These are phyloP conservation scores for Crenuchus spilurus DNA, from an alignment of 2,797 vertebrate species.

Conservation along the genomic window DNA sequence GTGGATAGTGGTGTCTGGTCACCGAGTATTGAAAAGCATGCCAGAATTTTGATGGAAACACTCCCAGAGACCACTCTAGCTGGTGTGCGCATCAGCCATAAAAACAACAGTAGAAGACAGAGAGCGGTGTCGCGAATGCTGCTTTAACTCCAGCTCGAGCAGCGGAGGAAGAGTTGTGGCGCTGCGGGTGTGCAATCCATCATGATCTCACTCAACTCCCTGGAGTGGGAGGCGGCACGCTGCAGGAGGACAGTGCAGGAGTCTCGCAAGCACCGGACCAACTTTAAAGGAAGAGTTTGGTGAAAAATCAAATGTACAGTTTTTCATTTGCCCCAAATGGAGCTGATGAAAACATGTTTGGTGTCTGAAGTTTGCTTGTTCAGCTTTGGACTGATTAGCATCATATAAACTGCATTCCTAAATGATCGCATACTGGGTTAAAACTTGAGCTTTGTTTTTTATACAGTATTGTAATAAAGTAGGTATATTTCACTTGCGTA, in stretches of 20 bases:
- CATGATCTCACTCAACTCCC: conserved; percentile 38
- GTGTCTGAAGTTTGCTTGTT: background rate
- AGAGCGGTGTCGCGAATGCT: conserved; percentile 35
- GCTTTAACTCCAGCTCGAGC: conserved; percentile 35
- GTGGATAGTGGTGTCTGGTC: background rate
- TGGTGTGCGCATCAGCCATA: conserved; percentile 2
- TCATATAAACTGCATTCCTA: too few species aligned
- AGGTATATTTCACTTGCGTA: too few species aligned
- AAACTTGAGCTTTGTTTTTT: too few species aligned
- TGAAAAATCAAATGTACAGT: background rate
- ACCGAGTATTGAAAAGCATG: conserved; percentile 3
- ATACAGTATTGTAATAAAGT: too few species aligned
- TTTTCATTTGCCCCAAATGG: too few species aligned
- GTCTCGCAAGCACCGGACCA: conserved; percentile 8
- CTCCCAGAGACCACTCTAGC: background rate
- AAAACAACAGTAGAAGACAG: conserved; percentile 20
- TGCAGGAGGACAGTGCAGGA: conserved; percentile 11
- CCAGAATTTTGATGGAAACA: background rate
- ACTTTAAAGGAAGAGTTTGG: background rate
- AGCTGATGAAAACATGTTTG: background rate
- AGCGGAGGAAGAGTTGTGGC: conserved; percentile 35
- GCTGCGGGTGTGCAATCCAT: conserved; percentile 41
- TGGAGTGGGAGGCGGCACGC: conserved; percentile 24
- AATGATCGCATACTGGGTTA: too few species aligned
- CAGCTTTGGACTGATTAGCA: background rate